Percentiles rank a stretch among this genome's conserved stretches.
phyloP scores from a whole-genome alignment of 1,140 invertebrate species.

The Bacillus rossius region DNA sequence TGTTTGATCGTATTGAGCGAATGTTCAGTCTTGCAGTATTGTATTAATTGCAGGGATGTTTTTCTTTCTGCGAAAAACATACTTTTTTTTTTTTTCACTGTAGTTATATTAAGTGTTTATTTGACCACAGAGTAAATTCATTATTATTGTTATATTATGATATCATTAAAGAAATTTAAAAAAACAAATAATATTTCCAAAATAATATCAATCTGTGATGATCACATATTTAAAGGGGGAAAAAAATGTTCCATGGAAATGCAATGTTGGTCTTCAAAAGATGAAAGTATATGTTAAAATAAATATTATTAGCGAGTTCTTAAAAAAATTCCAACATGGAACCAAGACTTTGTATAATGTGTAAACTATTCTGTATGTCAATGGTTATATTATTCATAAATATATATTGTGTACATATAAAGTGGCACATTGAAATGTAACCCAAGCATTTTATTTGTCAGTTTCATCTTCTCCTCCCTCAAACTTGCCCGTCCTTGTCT shows the following conservation, averaged over 20 bases:
- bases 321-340: not conserved
- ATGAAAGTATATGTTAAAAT: not conserved
- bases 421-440: conserved; percentile 6
- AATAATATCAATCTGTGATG: conserved; percentile 11
- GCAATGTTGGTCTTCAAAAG: conserved; percentile 2
- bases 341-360: conserved; percentile 6
- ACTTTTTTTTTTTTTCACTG: no score
- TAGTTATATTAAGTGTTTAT: not conserved
- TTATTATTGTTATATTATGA: conserved; percentile 6
- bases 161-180: not conserved
- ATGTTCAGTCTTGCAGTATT: no score
- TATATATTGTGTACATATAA: conserved; percentile 17
- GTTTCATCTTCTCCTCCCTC: no score
- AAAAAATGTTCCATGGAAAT: not conserved
- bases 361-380: conserved; percentile 3
- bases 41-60: no score
- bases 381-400: conserved; percentile 11
- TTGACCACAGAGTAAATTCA: conserved; percentile 1
- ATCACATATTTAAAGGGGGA: conserved; percentile 14
- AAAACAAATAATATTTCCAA: conserved; percentile 6
- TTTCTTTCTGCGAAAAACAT: no score
- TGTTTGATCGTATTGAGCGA: no score
- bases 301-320: not conserved
- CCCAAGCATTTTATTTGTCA: not conserved
- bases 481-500: no score